Evolutionary conservation across 1,140 invertebrate species (phyloP).

Genomic region (Pantala flavescens): DNA sequence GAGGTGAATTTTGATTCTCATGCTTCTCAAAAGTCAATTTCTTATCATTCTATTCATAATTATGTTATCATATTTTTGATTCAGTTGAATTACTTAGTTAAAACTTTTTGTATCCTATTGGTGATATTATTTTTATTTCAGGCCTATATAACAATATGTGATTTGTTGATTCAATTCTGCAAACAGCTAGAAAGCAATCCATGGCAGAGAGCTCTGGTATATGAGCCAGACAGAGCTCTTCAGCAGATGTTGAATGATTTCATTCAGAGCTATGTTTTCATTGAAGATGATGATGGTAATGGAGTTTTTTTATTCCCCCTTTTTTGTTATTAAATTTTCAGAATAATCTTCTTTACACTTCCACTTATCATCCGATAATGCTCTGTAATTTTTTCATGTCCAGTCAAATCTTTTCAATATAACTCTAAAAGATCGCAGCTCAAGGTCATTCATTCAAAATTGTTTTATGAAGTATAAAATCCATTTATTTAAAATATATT

Average conservation of each 20-base stretch:
- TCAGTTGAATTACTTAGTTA: too few relatives aligned
- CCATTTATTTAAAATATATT: too few relatives aligned
- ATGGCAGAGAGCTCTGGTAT: conserved; percentile 58
- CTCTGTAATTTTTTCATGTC: background rate
- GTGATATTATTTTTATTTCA: conserved; percentile 32
- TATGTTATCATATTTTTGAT: too few relatives aligned
- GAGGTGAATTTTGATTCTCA: conserved; percentile 33
- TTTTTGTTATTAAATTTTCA: background rate
- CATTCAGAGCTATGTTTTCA: conserved; percentile 89
- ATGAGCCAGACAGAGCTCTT: conserved; percentile 67
- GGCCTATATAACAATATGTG: conserved; percentile 90
- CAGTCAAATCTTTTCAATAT: background rate
- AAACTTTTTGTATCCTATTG: too few relatives aligned
- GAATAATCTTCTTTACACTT: background rate
- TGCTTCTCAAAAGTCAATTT: background rate
- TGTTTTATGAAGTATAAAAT: too few relatives aligned
- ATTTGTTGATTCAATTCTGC: conserved; percentile 90
- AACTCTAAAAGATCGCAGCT: background rate
- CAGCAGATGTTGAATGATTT: conserved; percentile 79
- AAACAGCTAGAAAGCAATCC: conserved; percentile 59
- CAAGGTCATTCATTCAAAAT: too few relatives aligned
- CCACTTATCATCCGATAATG: background rate
- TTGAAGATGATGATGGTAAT: conserved; percentile 68
- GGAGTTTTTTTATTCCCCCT: background rate
- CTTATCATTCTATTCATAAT: too few relatives aligned